A percentile compares a stretch with the other conserved stretches of the same genome.
Evolutionary conservation across 2,888 invertebrate genomes (phyloP).

Genomic region (Cancer borealis): DNA sequence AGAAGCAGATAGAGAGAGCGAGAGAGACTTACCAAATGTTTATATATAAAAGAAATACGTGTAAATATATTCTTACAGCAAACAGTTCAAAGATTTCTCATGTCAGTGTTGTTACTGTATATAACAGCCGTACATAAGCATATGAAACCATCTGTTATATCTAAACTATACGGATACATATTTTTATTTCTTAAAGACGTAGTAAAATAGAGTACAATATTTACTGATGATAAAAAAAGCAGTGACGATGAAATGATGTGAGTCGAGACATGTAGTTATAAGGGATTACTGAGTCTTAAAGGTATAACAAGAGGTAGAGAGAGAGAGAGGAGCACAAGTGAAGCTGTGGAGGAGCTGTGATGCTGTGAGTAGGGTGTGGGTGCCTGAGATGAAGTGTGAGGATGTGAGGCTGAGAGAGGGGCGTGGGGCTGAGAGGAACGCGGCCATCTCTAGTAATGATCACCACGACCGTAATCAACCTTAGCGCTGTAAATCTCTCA

Average conservation of each 20-base stretch:
- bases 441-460: conserved; percentile 59
- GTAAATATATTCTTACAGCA: background rate
- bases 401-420: conserved; percentile 34
- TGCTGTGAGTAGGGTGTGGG: conserved; percentile 6
- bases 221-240: background rate
- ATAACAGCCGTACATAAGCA: background rate
- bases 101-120: background rate
- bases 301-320: background rate
- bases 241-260: background rate
- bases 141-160: background rate
- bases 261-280: background rate
- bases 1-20: background rate
- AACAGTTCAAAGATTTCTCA: background rate
- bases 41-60: background rate
- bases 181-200: background rate
- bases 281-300: too few relatives aligned
- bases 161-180: background rate
- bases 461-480: conserved; percentile 57
- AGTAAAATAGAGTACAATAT: background rate
- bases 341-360: background rate
- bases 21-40: background rate
- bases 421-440: conserved; percentile 35
- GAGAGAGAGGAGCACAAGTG: conserved; percentile 39
- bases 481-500: conserved; percentile 55
- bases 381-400: background rate